Evolutionary conservation across 2,888 invertebrate species (phyloP).

Genomic region (Electrophaes corylata): DNA sequence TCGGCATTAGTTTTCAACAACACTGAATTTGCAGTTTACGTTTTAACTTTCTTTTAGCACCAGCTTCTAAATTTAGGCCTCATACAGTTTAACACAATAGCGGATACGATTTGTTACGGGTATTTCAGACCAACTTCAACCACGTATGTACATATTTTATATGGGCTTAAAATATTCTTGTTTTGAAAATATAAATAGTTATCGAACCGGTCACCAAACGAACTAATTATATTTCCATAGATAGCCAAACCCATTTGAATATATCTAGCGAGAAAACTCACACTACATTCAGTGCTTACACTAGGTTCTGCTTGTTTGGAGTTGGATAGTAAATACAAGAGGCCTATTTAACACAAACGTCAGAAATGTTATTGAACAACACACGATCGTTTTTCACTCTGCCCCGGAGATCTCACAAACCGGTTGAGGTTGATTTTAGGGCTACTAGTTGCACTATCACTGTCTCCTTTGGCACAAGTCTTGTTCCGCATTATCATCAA

Average conservation of each 20-base stretch:
- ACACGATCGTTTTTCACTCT: slow-evolving; percentile 77
- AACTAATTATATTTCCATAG: neutral
- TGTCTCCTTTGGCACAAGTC: slow-evolving; percentile 89
- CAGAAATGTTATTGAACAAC: slow-evolving; percentile 75
- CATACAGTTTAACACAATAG: slow-evolving; percentile 1
- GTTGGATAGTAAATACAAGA: slow-evolving; percentile 2
- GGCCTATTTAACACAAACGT: slow-evolving; percentile 19
- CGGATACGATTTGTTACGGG: neutral
- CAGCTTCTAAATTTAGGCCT: slow-evolving; percentile 19
- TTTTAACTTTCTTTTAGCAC: slow-evolving; percentile 28
- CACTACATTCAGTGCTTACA: neutral
- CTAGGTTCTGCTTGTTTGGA: neutral
- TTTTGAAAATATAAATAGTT: neutral
- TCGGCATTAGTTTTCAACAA: slow-evolving; percentile 13
- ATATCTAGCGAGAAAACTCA: neutral
- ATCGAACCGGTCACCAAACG: neutral
- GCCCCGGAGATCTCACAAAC: slow-evolving; percentile 72
- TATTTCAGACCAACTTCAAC: no score
- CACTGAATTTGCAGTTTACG: slow-evolving; percentile 6
- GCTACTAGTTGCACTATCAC: slow-evolving; percentile 84
- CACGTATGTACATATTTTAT: no score
- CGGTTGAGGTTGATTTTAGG: slow-evolving; percentile 79
- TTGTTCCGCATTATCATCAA: slow-evolving; percentile 94
- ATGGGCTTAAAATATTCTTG: no score
- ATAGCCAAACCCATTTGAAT: neutral